Evolutionary conservation across 2,113 vertebrate genomes (phyloP), one percentile per base, ranked within the genome.

Genomic region (Synchiropus splendidus): DNA sequence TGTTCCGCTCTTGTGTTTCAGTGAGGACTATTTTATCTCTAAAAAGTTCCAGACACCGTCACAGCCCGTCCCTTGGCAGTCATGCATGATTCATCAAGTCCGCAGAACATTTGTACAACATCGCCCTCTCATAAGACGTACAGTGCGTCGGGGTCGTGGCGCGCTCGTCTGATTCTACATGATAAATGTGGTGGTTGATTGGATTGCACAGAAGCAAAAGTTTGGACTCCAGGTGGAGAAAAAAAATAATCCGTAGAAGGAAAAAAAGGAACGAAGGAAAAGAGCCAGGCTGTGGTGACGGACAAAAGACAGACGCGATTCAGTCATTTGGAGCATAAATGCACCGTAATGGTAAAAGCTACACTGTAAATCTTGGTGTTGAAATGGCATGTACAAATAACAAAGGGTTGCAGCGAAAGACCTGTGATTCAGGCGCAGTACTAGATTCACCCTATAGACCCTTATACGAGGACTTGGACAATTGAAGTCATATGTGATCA

Each of bases 11-110:
- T 42, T 45, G 42, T 47, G 31, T 40, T 16, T 41, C 16, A 16
- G 16, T 37, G 48, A 42, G 27, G 50, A n/a, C n/a, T n/a, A n/a
- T n/a, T n/a, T n/a, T n/a, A n/a, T n/a, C n/a, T n/a, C n/a, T n/a
- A n/a, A 56, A 56, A 31, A 51, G 18, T 42, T 52, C 42, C 56
- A 57, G 61, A 73, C 48, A 43, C 6, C 30, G 40, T 40, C 41
- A 49, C 32, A 51, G 39, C 49, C 45, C n/a, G 45, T 59, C 61
- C 58, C 40, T 15, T 39, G 54, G 46, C 45, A 50, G 49, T 39
- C 13, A 40, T 53, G 48, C 31, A 62, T 62, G 46, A 70, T 70
- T 65, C 54, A 70, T 59, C 39, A 60, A 45, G 41, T 57, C 67
- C 41, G 42, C 32, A 39, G 31, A 54, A 49, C 27, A 4, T 45